These are phyloP conservation scores for Crotophaga sulcirostris DNA, from an alignment of 2,113 vertebrate genomes.

Conservation along the genomic window DNA sequence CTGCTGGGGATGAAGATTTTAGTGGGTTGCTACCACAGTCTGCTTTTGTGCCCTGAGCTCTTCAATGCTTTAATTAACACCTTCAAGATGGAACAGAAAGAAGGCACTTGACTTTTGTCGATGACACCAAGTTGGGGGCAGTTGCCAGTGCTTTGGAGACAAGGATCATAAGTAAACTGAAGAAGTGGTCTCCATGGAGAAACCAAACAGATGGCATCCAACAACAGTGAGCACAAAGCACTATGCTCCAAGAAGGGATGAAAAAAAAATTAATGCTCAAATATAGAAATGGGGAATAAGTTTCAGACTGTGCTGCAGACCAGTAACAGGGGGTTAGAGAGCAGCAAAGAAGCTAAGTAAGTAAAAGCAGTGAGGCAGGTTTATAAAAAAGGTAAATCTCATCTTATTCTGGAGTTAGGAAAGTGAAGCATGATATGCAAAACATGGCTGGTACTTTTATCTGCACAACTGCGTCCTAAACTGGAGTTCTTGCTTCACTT, in stretches of 20 bases:
- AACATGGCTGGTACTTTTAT: neutral
- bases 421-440: neutral
- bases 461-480: neutral
- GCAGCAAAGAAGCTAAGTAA: neutral
- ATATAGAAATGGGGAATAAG: neutral
- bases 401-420: neutral
- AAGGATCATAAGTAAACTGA: neutral
- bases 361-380: neutral
- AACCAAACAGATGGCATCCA: neutral
- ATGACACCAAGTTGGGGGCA: neutral
- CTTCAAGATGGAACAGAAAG: neutral
- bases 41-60: neutral
- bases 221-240: neutral
- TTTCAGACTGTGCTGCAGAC: neutral
- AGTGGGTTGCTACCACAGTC: neutral
- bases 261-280: neutral
- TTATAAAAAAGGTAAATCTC: neutral
- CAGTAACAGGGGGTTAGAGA: neutral
- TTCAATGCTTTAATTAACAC: constrained; percentile 16
- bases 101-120: neutral
- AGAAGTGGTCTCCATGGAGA: constrained; percentile 16
- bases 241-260: neutral
- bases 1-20: neutral
- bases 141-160: neutral
- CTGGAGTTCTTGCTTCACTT: neutral